A percentile compares a stretch with the other conserved stretches of the same genome.
These are phyloP conservation scores for Pica pica DNA, from an alignment of 2,113 vertebrate species.

Conservation along the genomic window DNA sequence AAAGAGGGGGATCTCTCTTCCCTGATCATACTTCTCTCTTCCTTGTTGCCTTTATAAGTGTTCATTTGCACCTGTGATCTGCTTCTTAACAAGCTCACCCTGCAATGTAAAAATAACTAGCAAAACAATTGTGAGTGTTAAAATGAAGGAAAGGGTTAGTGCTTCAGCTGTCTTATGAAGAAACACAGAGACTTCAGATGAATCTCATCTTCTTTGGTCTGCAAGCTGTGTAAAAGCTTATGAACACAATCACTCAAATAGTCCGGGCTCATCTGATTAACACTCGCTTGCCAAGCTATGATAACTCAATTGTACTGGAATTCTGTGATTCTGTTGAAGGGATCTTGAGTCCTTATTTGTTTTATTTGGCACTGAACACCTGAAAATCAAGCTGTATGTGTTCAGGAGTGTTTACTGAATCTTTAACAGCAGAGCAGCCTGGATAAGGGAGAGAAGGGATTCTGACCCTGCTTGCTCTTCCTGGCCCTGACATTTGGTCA, in stretches of 20 bases:
- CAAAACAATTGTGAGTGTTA: background rate
- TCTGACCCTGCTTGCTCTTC: background rate
- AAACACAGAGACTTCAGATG: background rate
- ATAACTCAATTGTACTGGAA: background rate
- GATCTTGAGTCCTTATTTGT: background rate
- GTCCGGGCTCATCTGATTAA: background rate
- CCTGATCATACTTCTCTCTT: background rate
- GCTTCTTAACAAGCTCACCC: background rate
- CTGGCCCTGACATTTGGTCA: background rate
- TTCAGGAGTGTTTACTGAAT: background rate
- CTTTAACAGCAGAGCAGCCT: background rate
- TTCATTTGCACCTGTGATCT: background rate
- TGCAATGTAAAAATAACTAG: background rate
- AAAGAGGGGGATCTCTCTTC: background rate
- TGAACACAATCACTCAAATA: background rate
- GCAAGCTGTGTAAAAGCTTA: background rate
- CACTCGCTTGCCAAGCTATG: fast-evolving
- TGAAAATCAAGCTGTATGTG: background rate
- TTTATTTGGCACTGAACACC: background rate
- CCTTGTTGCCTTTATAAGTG: background rate
- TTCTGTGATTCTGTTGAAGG: background rate
- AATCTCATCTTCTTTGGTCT: background rate
- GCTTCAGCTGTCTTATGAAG: background rate
- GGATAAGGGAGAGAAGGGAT: background rate
- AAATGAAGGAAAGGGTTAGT: background rate